Base-by-base conservation (phyloP, 2,888 invertebrate species). In the Plusia festucae region DNA sequence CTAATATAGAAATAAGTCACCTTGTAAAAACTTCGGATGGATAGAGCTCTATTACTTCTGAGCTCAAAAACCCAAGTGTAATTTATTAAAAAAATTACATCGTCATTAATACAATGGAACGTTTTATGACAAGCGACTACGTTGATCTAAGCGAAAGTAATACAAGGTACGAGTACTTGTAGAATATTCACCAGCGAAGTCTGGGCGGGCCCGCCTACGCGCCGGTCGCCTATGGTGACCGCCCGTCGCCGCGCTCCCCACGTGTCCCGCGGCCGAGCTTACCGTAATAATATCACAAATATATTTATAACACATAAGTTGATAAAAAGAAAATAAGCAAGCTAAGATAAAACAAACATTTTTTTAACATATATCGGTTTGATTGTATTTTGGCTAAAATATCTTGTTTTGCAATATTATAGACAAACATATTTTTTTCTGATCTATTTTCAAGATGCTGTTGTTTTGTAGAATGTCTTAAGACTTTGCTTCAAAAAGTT, bases 141-240 rank as follows among this genome's bases (percentile, higher is more conserved):
- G 61, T 61, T 61, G 56, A 54, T 57, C 59, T 49, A 62, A 57
- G 62, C 73, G 70, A 74, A 62, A 72, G 68, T 74, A 55, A 65
- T 69, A 51, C 78, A 77, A 74, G 76, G 81, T 67, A 77, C 61
- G 71, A 71, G 69, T 71, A 61, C 34, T 86, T 82, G 81, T 78
- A 83, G 66, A 78, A 68, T 78, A 68, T 78, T 76, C 80, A 75
- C 76, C 67, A 68, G 68, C 62, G 22, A 68, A 81, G 60, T 64
- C 71, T 69, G 81, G 88, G 85, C 83, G 86, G 90, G 83, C 85
- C 89, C 91, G 87, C 88, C 89, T 82, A 83, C 85, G 86, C 82
- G 84, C 78, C 87, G 83, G 91, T 91, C 86, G 90, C 88, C 90
- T 65, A 85, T 79, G 90, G 91, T 85, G 89, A 93, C 93, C 91